Evolutionary conservation across 2,113 vertebrate genomes (phyloP).

Genomic region (Osmerus mordax): DNA sequence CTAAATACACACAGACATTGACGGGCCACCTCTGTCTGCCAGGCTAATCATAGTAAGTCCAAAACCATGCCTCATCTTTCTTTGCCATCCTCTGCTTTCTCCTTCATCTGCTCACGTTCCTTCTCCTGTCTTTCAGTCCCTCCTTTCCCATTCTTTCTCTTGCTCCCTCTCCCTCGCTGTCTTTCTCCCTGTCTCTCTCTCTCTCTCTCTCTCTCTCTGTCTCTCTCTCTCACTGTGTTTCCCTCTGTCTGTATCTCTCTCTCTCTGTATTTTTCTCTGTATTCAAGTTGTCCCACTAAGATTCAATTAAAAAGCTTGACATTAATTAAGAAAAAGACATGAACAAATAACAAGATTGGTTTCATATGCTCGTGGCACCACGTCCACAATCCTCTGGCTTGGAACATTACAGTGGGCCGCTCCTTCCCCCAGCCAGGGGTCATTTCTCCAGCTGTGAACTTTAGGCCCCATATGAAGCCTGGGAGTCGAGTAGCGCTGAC

Average conservation of each 20-base stretch:
- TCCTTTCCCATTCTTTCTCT: constrained; percentile 3
- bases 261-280: neutral
- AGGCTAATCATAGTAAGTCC: neutral
- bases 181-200: neutral
- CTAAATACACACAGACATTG: neutral
- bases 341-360: too few relatives aligned
- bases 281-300: neutral
- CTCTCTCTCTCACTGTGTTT: neutral
- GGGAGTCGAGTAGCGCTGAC: constrained; percentile 19
- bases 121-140: neutral
- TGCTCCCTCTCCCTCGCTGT: neutral
- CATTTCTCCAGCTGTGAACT: constrained; percentile 15
- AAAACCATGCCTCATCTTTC: neutral
- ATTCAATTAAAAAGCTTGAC: too few relatives aligned
- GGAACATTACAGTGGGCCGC: too few relatives aligned
- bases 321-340: too few relatives aligned
- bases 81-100: neutral
- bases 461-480: constrained; percentile 26
- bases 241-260: neutral
- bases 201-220: neutral
- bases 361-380: too few relatives aligned
- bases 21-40: neutral
- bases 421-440: neutral
- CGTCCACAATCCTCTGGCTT: too few relatives aligned
- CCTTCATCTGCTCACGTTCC: neutral